phyloP scores from a whole-genome alignment of 2,113 vertebrate genomes.

The Butorides virescens region DNA sequence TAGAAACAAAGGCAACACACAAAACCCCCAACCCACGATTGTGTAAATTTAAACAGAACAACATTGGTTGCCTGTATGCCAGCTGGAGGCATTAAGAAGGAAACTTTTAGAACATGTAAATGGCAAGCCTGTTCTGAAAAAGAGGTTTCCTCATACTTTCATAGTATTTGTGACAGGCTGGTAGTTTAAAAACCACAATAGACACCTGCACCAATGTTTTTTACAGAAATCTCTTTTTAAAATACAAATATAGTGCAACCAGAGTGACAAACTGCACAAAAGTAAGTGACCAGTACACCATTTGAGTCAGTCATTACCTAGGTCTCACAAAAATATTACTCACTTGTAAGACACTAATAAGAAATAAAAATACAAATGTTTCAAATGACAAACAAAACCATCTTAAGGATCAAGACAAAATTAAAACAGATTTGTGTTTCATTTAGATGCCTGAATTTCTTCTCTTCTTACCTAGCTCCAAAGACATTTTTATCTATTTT shows the following conservation, averaged over 20 bases:
- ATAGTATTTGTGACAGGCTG: neutral
- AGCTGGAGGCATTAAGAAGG: neutral
- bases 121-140: neutral
- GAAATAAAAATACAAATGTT: neutral
- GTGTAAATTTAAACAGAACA: neutral
- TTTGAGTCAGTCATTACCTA: neutral
- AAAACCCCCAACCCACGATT: neutral
- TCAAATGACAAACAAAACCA: neutral
- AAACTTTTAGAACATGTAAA: neutral
- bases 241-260: neutral
- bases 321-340: neutral
- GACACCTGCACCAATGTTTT: neutral
- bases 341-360: neutral
- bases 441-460: neutral
- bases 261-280: neutral
- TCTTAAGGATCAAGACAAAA: neutral
- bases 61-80: accelerated
- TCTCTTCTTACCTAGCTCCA: neutral
- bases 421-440: accelerated
- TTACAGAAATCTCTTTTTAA: neutral
- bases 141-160: neutral
- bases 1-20: neutral
- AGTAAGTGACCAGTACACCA: neutral
- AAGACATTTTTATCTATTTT: neutral
- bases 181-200: neutral